Base-by-base conservation (phyloP, 2,113 vertebrate genomes). In the Ifrita kowaldi region DNA sequence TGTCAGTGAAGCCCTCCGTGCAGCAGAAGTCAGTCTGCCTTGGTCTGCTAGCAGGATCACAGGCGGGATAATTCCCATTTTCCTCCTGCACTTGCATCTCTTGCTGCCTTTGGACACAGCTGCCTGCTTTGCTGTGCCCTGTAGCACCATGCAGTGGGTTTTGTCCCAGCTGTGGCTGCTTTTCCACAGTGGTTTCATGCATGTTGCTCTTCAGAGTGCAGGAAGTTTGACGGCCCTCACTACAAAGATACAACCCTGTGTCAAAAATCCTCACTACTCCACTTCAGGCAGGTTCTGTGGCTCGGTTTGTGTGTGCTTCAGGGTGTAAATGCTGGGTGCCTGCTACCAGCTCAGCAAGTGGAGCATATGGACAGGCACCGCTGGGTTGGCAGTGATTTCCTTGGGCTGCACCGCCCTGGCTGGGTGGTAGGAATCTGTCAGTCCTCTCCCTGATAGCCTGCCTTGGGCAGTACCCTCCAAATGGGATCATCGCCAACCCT, bases 1-100 rank as follows among this genome's bases (percentile, higher is more conserved):
- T 46, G 39, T 49, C 23, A n/a, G 46, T 1, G 0, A 44, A 65
- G 16, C 39, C 33, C 49, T 76, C 27, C 0, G 0, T 30, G 49
- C 53, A 24, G 70, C 37, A 85, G 26, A 33, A 65, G 1, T 24
- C n/a, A 35, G 23, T 53, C 42, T 71, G n/a, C 57, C 80, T 35
- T 28, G 12, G 35, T 35, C 44, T 50, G 18, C 50, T 59, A 53
- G 23, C 39, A 27, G 80, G 53, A 47, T 73, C 9, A 9, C 53
- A 60, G 57, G 52, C 20, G 12, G n/a, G 9, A 13, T 39, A 23
- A 33, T 47, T 69, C 50, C 23, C 12, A 1, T 84, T 93, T 84
- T 33, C 17, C 55, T 21, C 4, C 8, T 7, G 37, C 42, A 11
- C 50, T 53, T 41, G 41, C 2, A 1, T 53, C 42, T 74, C 60